Conservation (phyloP, 23 tunicate genomes). For the Clavelina lepadiformis region DNA sequence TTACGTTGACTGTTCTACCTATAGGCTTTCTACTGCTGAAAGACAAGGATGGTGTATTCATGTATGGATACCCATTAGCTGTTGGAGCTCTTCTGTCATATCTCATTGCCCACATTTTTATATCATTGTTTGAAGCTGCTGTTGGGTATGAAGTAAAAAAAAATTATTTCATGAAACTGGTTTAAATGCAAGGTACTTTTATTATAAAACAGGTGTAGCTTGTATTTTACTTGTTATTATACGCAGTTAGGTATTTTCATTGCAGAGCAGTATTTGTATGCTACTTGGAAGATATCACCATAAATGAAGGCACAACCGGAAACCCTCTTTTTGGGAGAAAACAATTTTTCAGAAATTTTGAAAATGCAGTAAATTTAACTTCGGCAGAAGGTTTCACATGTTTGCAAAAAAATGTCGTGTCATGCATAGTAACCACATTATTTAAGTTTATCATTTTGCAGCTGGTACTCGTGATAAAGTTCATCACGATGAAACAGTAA, state of each 20-base stretch:
- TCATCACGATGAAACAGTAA: slow-evolving; percentile 5
- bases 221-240: too few relatives aligned
- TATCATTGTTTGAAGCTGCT: slow-evolving; percentile 60
- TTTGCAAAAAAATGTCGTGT: not conserved
- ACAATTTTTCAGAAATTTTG: slow-evolving; percentile 26
- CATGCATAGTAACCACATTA: too few relatives aligned
- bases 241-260: too few relatives aligned
- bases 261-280: slow-evolving; percentile 55
- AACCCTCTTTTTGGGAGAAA: slow-evolving; percentile 60
- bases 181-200: too few relatives aligned
- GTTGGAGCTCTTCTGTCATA: slow-evolving; percentile 51
- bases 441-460: not conserved
- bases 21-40: slow-evolving; percentile 66
- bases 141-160: slow-evolving; percentile 80
- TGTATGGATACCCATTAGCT: slow-evolving; percentile 76
- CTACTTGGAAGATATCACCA: slow-evolving; percentile 43
- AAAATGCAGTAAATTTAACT: slow-evolving; percentile 28
- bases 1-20: slow-evolving; percentile 46
- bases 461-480: slow-evolving; percentile 4
- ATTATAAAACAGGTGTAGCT: too few relatives aligned
- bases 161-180: too few relatives aligned
- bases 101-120: slow-evolving; percentile 59
- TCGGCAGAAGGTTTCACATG: not conserved
- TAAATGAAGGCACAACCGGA: slow-evolving; percentile 43
- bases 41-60: slow-evolving; percentile 73